Conservation (phyloP, 2,888 invertebrate species). For the Didymodactylos carnosus region DNA sequence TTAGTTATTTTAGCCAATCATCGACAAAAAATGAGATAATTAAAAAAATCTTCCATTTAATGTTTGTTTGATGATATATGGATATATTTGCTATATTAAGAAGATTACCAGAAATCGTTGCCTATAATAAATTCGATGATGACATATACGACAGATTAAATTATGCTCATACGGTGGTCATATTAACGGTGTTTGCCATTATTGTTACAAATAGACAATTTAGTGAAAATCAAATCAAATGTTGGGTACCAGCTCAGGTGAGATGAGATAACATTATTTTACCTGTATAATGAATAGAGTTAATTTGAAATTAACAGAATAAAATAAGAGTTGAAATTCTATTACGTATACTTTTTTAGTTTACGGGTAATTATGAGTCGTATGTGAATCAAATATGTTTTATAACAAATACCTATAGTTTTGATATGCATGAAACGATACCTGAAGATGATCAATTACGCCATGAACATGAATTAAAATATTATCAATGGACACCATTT, state of each 20-base stretch:
- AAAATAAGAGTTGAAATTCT: neutral
- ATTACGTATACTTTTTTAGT: neutral
- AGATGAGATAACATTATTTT: too few relatives aligned
- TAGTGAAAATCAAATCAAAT: slow-evolving; percentile 14
- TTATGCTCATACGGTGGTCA: slow-evolving; percentile 12
- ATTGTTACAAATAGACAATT: slow-evolving; percentile 15
- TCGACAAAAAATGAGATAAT: too few relatives aligned
- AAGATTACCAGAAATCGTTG: slow-evolving; percentile 11
- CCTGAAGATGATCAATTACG: neutral
- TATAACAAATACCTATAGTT: neutral
- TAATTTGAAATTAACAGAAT: neutral
- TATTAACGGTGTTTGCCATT: slow-evolving; percentile 14
- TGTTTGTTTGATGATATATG: too few relatives aligned
- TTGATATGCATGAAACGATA: neutral
- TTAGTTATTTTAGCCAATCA: too few relatives aligned
- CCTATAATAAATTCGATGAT: slow-evolving; percentile 11
- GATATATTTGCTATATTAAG: slow-evolving; percentile 8
- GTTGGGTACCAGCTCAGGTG: too few relatives aligned
- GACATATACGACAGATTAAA: slow-evolving; percentile 12
- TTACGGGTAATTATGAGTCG: neutral
- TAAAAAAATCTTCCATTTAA: too few relatives aligned
- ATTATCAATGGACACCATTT: slow-evolving; percentile 15
- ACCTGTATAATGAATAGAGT: too few relatives aligned
- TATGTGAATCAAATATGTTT: neutral
- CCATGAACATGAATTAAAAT: slow-evolving; percentile 6